Base-by-base conservation (phyloP, 2,888 invertebrate genomes). In the Cephonodes hylas region DNA sequence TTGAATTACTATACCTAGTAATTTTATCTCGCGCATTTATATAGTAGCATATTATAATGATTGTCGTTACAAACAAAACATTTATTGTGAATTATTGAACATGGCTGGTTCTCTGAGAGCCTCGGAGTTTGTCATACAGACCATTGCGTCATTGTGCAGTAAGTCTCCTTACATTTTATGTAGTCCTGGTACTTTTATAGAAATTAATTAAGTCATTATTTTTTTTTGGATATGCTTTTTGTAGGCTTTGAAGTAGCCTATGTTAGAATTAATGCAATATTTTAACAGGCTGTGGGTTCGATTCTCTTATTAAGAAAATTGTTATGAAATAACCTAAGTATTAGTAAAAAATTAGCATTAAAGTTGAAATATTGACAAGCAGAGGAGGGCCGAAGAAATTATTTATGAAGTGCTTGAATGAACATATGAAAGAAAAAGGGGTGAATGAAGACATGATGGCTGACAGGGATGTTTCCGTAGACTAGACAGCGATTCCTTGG, bases 51-150 rank as follows among this genome's bases (percentile, higher is more conserved):
- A 53, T 56, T 34, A 62, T 59, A 15, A 59, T 60, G n/a, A 22
- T 48, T 42, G 38, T 25, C 5, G 25, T 18, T 53, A 10, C 25
- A 42, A 60, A 15, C 38, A 18, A 53, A 27, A 13, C 48, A 42
- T 38, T 23, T 34, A 42, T 27, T 38, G 60, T 42, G 23, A 15
- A 42, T 38, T 25, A 62, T 58, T 25, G 31, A 75, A 67, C 63
- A 85, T 84, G 82, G 70, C 66, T 15, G 76, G 77, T 15, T 83
- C 77, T 68, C 62, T 85, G 13, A 81, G 70, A 64, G 64, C 68
- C 1, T 72, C 80, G 0, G 85, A 83, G n/a, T 74, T 86, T 59
- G 59, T 84, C 5, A 71, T 83, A 60, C 88, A 88, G 69, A 66
- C 71, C 27, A 66, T 76, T 20, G 73, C 86, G 1, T 80, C 87